These are phyloP conservation scores for Varanus salvator DNA, from an alignment of 2,113 vertebrate species.

Conservation along the genomic window DNA sequence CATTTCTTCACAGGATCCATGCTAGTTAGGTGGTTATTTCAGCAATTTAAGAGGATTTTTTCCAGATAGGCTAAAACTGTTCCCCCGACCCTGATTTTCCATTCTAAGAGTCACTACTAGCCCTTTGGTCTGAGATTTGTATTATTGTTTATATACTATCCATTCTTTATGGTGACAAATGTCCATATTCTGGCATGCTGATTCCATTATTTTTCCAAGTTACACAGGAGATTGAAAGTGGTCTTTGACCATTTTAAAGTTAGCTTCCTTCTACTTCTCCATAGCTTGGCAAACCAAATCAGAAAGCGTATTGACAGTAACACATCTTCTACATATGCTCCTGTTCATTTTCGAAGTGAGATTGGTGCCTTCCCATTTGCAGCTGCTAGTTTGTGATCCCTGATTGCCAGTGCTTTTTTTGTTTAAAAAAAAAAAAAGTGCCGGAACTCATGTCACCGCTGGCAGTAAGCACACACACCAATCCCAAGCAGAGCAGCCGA, in stretches of 20 bases:
- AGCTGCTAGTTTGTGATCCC: neutral
- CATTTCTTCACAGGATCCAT: neutral
- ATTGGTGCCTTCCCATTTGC: neutral
- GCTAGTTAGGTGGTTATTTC: neutral
- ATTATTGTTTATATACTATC: neutral
- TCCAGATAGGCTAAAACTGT: neutral
- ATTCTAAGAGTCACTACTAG: neutral
- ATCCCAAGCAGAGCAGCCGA: too few relatives aligned
- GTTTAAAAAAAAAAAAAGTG: too few relatives aligned
- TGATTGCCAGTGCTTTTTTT: neutral
- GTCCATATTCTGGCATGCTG: neutral
- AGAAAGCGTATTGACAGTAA: neutral
- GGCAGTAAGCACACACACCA: too few relatives aligned
- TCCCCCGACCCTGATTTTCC: neutral
- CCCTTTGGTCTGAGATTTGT: neutral
- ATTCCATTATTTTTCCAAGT: neutral
- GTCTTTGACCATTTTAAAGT: neutral
- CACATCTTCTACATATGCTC: neutral
- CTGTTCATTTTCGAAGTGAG: neutral
- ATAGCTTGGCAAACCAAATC: conserved; percentile 1
- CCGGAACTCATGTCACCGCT: too few relatives aligned
- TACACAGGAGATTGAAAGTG: neutral
- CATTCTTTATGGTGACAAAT: neutral
- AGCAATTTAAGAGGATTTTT: neutral
- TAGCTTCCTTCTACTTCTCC: neutral